These are phyloP conservation scores for Sogatella furcifera DNA, from an alignment of 1,140 invertebrate genomes.

Conservation along the genomic window DNA sequence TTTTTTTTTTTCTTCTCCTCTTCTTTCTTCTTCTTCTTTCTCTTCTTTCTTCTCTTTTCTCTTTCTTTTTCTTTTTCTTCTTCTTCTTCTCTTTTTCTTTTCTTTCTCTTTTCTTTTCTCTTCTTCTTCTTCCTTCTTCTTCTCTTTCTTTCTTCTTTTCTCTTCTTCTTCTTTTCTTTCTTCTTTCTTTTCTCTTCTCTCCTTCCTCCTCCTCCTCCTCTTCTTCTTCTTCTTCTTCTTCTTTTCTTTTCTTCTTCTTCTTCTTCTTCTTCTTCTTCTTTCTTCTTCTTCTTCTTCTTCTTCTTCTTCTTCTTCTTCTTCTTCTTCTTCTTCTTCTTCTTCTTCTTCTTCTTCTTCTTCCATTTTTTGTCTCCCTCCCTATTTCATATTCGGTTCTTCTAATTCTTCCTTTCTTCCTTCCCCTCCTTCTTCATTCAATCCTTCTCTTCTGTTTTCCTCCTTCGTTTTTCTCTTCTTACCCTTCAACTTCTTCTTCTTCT, in stretches of 20 bases:
- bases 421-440: not conserved
- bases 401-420: not conserved
- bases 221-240: too few relatives aligned
- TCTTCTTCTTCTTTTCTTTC: too few relatives aligned
- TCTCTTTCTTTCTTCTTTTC: not conserved
- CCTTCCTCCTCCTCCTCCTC: too few relatives aligned
- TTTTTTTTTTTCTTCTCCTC: not conserved
- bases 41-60: not conserved
- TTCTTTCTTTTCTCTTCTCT: too few relatives aligned
- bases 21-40: not conserved
- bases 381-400: not conserved
- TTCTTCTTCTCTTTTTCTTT: not conserved
- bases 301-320: too few relatives aligned
- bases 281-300: not conserved
- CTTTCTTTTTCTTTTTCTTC: not conserved
- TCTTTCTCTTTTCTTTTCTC: not conserved
- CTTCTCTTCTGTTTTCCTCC: not conserved
- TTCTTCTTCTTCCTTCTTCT: not conserved
- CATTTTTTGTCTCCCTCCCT: too few relatives aligned
- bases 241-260: not conserved
- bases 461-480: too few relatives aligned
- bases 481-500: too few relatives aligned
- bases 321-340: too few relatives aligned
- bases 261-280: not conserved
- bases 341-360: too few relatives aligned